Percentiles rank a stretch among this genome's conserved stretches.
These are phyloP conservation scores for pig (Sus scrofa) DNA, from an alignment of 2,113 vertebrate species.

Conservation along the genomic window DNA sequence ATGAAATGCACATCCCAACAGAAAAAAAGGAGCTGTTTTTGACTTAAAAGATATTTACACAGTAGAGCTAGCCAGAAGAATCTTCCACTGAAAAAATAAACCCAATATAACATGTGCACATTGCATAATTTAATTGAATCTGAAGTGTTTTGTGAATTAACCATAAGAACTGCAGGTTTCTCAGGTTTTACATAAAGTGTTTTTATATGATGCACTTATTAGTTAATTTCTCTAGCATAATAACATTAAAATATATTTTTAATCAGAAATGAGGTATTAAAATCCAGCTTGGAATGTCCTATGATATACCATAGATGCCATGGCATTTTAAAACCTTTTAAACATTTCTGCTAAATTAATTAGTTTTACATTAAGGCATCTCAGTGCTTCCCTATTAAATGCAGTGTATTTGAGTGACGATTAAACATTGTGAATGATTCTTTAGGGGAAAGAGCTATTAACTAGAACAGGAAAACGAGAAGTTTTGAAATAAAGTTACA, in stretches of 20 bases:
- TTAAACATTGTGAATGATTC: conserved; percentile 86
- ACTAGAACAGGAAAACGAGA: conserved; percentile 82
- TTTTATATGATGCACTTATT: conserved; percentile 87
- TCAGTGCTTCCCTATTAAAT: conserved; percentile 88
- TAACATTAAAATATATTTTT: conserved; percentile 90
- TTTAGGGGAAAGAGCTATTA: conserved; percentile 84
- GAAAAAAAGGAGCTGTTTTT: conserved; percentile 70
- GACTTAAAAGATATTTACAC: conserved; percentile 31
- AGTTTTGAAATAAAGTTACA: conserved; percentile 81
- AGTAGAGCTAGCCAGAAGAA: background rate
- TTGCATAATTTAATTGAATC: conserved; percentile 80
- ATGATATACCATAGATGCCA: conserved; percentile 87
- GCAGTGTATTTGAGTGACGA: conserved; percentile 89
- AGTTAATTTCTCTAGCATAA: conserved; percentile 86
- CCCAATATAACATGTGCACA: conserved; percentile 56
- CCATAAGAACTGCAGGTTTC: conserved; percentile 81
- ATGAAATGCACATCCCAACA: conserved; percentile 78
- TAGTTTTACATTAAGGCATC: conserved; percentile 88
- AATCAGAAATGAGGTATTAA: conserved; percentile 88
- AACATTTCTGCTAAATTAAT: conserved; percentile 91
- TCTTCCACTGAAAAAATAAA: conserved; percentile 64
- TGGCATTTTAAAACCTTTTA: conserved; percentile 91
- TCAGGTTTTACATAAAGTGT: conserved; percentile 84
- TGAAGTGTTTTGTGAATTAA: conserved; percentile 69
- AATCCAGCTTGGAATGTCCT: conserved; percentile 87